Evolutionary conservation across 1,140 invertebrate genomes (phyloP).

Genomic region (Hylaeus volcanicus): DNA sequence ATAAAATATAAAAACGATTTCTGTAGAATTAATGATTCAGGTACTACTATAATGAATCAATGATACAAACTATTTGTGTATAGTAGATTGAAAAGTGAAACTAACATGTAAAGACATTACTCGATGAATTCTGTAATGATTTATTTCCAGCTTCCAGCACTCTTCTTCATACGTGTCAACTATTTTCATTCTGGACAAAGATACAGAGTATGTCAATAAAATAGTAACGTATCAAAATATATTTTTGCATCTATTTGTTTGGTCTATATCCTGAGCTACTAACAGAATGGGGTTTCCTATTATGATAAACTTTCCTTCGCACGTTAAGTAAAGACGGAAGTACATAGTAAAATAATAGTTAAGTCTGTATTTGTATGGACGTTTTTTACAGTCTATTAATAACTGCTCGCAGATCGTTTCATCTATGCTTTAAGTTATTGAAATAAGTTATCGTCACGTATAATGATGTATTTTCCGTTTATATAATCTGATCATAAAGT

Average conservation of each 20-base stretch:
- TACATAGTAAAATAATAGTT: constrained; percentile 64
- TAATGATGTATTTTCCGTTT: background rate
- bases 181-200: constrained; percentile 47
- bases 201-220: constrained; percentile 70
- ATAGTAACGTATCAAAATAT: constrained; percentile 80
- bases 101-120: constrained; percentile 45
- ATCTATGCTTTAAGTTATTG: background rate
- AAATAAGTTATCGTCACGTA: constrained; percentile 11
- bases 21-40: constrained; percentile 65
- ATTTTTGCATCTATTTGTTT: constrained; percentile 74
- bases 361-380: constrained; percentile 64
- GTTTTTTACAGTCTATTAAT: constrained; percentile 56
- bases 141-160: constrained; percentile 57
- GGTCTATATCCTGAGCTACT: constrained; percentile 74
- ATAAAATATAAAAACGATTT: constrained; percentile 56
- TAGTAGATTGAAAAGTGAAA: constrained; percentile 42
- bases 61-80: constrained; percentile 50
- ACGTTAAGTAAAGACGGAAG: constrained; percentile 68
- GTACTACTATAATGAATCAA: constrained; percentile 68
- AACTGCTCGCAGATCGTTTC: constrained; percentile 36
- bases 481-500: constrained; percentile 15
- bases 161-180: constrained; percentile 56
- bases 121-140: constrained; percentile 33
- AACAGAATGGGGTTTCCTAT: constrained; percentile 69
- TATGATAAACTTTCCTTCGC: constrained; percentile 51